These are phyloP conservation scores for Cryptotis parvus DNA, from an alignment of 2,113 vertebrate species.

Conservation along the genomic window DNA sequence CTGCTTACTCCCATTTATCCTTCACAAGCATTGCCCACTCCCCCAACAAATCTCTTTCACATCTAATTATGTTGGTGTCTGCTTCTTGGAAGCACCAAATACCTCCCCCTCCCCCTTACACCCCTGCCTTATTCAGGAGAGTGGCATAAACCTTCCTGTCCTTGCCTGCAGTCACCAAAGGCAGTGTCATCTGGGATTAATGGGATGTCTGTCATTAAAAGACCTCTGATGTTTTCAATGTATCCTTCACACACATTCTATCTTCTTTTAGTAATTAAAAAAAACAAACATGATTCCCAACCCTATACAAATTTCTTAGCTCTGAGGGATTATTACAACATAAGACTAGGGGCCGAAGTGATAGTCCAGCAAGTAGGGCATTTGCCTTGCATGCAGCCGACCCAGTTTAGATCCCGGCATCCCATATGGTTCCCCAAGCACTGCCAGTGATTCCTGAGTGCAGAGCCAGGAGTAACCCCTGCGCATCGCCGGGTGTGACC, in stretches of 20 bases:
- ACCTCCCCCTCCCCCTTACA: not conserved
- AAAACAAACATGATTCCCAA: not conserved
- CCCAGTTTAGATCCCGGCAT: no score
- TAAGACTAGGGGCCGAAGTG: not conserved
- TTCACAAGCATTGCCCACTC: not conserved
- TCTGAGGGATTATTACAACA: not conserved
- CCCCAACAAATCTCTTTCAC: not conserved
- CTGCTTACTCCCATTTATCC: not conserved
- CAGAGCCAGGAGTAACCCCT: no score
- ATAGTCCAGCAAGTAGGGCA: no score
- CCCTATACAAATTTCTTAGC: not conserved
- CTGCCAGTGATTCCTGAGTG: no score
- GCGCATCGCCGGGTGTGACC: no score
- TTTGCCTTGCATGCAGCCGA: no score
- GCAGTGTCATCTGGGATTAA: not conserved
- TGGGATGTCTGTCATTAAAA: not conserved
- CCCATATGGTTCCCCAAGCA: no score
- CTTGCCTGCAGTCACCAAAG: not conserved
- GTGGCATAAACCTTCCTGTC: not conserved
- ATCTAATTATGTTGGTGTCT: not conserved
- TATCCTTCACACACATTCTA: constrained; percentile 5
- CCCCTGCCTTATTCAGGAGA: not conserved
- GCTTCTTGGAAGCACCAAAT: not conserved
- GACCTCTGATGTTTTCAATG: constrained; percentile 5
- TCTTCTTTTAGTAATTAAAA: not conserved